Evolutionary conservation across 2,888 invertebrate genomes (phyloP), one percentile per base, ranked within the genome.

Genomic region (Drosophila cognata): DNA sequence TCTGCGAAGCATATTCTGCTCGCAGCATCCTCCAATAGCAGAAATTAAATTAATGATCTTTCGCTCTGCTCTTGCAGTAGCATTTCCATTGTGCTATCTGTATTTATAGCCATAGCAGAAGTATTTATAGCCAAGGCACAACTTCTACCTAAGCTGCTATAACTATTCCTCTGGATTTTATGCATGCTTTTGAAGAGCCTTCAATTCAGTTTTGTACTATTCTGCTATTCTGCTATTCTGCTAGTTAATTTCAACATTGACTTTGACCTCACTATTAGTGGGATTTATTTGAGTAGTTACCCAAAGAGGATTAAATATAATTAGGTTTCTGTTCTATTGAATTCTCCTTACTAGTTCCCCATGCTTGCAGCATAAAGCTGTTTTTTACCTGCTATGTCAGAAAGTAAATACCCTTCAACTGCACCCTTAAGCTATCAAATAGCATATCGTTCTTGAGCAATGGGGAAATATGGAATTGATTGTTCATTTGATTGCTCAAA

Each of bases 401-500:
- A 21, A 21, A 21, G 4, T 8, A 16, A 46, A 46, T 21, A 21
- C 6, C 13, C 3, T 21, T 46, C 46, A 46, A 21, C 4, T 8
- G 8, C 16, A 46, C 7, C 6, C 16, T 8, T 16, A 4, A 4
- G 7, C 8, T 8, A 8, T 8, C 8, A 16, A 25, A 8, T 2
- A 46, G 21, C 16, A 46, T 8, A 25, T 46, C 16, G 4, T 8
- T 8, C 8, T 46, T 25, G 46, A 46, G 21, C 21, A 46, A 16
- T 46, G 4, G 8, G 1, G 6, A n/a, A 53, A 18, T 7, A 69
- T 33, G 51, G 25, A 10, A 5, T 38, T 28, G 11, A 11, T 57
- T 74, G 64, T 31, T 48, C 50, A 52, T 62, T 77, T 79, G 55
- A 74, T 58, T 46, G 63, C 28, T 31, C 52, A 71, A 57, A 61